Base-by-base conservation (phyloP, 2,888 invertebrate species). In the Nemurella pictetii region DNA sequence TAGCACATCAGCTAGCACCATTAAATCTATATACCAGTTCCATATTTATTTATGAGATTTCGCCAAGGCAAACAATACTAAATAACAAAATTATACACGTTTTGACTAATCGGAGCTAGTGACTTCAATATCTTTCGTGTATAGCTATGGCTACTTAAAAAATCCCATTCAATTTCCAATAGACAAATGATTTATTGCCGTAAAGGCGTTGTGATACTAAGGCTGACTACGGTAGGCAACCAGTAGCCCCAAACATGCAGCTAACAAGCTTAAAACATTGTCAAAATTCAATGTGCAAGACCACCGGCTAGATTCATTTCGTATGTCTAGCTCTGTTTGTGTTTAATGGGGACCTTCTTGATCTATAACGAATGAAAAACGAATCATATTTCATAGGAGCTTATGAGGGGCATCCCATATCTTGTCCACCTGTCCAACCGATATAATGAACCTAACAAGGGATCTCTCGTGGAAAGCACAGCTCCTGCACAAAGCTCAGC, bases 181-280 rank as follows among this genome's bases (percentile, higher is more conserved):
- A 78, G 55, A 82, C 82, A 26, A 26, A 82, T 82, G 82, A 82
- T 82, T 82, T 82, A 82, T 82, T 0, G 20, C 72, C 82, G 26
- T 9, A 55, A 5, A 82, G 82, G 82, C 82, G 82, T 25, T 72
- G 82, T 72, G 82, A 5, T 72, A 82, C 82, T 72, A 82, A 80
- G 82, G 74, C 80, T 32, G 72, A 75, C 32, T 84, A 20, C 82
- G n/a, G 55, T 29, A 12, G n/a, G 77, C 55, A 85, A 83, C 83
- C 83, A 35, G 85, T 85, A 85, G 85, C 84, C 26, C 25, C n/a
- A 36, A 75, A 75, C 27, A 26, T 27, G 25, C 77, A 36, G 25
- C 29, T 85, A 85, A 85, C 85, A 83, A 80, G 82, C 83, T 28
- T 81, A 84, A 85, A 84, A 85, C 85, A 85, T 84, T 85, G 84